These are phyloP conservation scores for Montipora capitata DNA, from an alignment of 92 coral and sea anemone species.

Conservation along the genomic window DNA sequence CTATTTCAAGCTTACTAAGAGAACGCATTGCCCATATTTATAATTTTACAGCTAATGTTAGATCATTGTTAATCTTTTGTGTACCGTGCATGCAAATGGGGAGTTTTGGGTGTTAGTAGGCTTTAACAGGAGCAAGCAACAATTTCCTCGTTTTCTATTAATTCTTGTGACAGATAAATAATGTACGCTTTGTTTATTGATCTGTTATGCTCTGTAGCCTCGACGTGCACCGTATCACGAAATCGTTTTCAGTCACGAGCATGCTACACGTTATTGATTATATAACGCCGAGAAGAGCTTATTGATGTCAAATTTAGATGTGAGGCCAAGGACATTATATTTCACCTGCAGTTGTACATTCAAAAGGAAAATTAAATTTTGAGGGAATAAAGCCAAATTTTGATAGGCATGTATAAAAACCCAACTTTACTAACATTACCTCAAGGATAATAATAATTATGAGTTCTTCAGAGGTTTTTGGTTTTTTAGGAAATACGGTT, in stretches of 20 bases:
- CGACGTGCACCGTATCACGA: constrained; percentile 23
- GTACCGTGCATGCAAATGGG: background rate
- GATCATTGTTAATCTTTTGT: background rate
- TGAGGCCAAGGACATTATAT: too few species aligned
- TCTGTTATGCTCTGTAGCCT: background rate
- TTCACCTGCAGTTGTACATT: background rate
- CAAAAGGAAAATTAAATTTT: background rate
- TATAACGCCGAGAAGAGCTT: background rate
- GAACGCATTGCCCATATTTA: background rate
- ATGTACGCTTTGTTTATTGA: background rate
- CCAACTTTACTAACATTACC: too few species aligned
- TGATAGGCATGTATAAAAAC: too few species aligned
- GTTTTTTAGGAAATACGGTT: too few species aligned
- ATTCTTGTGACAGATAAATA: background rate
- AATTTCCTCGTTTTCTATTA: background rate
- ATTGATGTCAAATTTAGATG: background rate
- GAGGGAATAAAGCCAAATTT: too few species aligned
- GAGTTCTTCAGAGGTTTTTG: too few species aligned
- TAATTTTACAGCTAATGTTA: background rate
- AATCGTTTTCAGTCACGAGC: background rate
- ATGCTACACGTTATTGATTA: background rate
- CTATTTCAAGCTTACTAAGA: background rate
- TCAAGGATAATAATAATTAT: too few species aligned
- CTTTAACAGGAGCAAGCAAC: too few species aligned
- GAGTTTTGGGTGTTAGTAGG: too few species aligned